Base-by-base conservation (phyloP, 1,140 invertebrate species). In the Mamestra configurata region DNA sequence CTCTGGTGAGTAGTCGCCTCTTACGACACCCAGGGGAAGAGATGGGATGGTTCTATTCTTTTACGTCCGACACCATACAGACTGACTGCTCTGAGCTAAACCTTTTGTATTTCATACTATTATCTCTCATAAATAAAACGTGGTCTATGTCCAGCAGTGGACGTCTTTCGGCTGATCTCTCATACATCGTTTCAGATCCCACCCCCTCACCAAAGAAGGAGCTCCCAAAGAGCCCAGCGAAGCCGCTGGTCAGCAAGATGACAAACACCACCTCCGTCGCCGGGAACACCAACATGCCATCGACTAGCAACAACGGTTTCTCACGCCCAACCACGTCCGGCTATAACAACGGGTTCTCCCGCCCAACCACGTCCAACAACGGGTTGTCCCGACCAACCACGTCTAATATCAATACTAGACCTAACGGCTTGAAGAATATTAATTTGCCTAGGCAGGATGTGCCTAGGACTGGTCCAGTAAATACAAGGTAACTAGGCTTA, bases 41-140 rank as follows among this genome's bases (percentile, higher is more conserved):
- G n/a, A n/a, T n/a, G n/a, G n/a, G n/a, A n/a, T n/a, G n/a, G n/a
- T n/a, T n/a, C n/a, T n/a, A n/a, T n/a, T n/a, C n/a, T n/a, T n/a
- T n/a, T n/a, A n/a, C n/a, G n/a, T n/a, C n/a, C n/a, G n/a, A n/a
- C n/a, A n/a, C n/a, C n/a, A n/a, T n/a, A n/a, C n/a, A n/a, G n/a
- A n/a, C 91, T 4, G 96, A 96, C 27, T 97, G 97, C 92, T 95
- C 95, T 20, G 96, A 96, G 89, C 27, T 1, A 31, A 31, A 31
- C n/a, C n/a, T 31, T 31, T 31, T 1, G 5, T 5, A 31, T 31
- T 31, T 31, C 1, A 31, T 31, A 3, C n/a, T n/a, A n/a, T n/a
- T n/a, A n/a, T n/a, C n/a, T n/a, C n/a, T n/a, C n/a, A n/a, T 31
- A 31, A 31, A 3, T 31, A 31, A 31, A 31, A 31, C 27, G 2